These are phyloP conservation scores for Manduca sexta DNA, from an alignment of 1,140 invertebrate species.

Conservation along the genomic window DNA sequence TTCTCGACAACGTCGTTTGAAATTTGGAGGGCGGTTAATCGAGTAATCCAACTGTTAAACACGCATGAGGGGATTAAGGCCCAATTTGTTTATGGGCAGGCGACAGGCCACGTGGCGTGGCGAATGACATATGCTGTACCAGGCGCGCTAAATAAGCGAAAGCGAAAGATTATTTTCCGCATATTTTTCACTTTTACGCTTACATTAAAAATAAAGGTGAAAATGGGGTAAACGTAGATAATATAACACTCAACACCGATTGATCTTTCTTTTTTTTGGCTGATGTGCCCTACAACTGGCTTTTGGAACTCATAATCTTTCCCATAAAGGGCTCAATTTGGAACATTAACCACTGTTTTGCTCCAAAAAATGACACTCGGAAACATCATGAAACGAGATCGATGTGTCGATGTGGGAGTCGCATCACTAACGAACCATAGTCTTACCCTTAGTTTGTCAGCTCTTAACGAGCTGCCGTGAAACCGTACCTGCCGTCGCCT, in stretches of 20 bases:
- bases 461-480: conserved; percentile 26
- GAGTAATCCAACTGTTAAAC: conserved; percentile 40
- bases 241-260: too few species aligned
- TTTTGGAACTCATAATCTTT: too few species aligned
- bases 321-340: too few species aligned
- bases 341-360: too few species aligned
- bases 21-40: conserved; percentile 26
- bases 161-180: too few species aligned
- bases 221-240: too few species aligned
- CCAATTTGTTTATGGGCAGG: conserved; percentile 26
- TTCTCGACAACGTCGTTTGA: conserved; percentile 18
- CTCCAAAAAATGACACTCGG: too few species aligned
- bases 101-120: conserved; percentile 9
- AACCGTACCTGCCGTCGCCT: background rate
- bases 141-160: too few species aligned
- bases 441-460: conserved; percentile 24
- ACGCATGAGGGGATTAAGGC: conserved; percentile 37
- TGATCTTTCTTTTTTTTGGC: too few species aligned
- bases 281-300: too few species aligned
- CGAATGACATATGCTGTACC: conserved; percentile 17
- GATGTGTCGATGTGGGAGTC: conserved; percentile 18
- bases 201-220: too few species aligned
- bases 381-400: conserved; percentile 10
- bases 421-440: conserved; percentile 47
- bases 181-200: too few species aligned